Conservation (phyloP, 2,113 vertebrate species). For the Electrona antarctica region DNA sequence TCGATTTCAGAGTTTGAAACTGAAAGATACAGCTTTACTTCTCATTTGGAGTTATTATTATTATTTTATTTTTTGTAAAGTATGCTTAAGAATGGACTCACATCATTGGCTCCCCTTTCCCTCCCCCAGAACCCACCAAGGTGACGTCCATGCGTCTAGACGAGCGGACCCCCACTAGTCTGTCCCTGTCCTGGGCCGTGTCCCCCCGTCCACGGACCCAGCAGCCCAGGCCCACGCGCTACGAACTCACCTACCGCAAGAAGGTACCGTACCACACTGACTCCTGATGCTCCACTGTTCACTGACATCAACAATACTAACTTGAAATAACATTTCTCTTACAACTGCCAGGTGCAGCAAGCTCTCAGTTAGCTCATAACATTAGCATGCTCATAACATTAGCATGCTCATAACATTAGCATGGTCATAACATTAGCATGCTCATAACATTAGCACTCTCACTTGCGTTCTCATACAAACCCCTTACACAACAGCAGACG, state of each 20-base stretch:
- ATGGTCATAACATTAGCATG: no score
- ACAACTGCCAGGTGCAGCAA: no score
- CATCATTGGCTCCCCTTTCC: not conserved
- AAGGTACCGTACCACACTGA: constrained; percentile 88
- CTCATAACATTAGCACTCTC: no score
- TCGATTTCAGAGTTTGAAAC: not conserved
- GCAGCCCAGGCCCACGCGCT: constrained; percentile 80
- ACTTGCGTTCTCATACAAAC: no score
- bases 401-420: no score
- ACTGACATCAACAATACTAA: no score
- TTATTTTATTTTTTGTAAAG: not conserved
- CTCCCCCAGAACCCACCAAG: constrained; percentile 85
- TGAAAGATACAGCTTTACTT: no score
- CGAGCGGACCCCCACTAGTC: constrained; percentile 78
- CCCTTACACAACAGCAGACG: no score
- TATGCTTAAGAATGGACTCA: not conserved
- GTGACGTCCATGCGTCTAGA: constrained; percentile 85
- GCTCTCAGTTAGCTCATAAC: no score
- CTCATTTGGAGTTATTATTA: not conserved
- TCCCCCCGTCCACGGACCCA: constrained; percentile 72
- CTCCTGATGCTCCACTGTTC: not conserved
- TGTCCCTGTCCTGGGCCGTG: constrained; percentile 89
- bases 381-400: no score
- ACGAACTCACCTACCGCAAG: constrained; percentile 92
- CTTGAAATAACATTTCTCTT: no score